These are phyloP conservation scores for Hylaeus volcanicus DNA, from an alignment of 1,140 invertebrate species.

Conservation along the genomic window DNA sequence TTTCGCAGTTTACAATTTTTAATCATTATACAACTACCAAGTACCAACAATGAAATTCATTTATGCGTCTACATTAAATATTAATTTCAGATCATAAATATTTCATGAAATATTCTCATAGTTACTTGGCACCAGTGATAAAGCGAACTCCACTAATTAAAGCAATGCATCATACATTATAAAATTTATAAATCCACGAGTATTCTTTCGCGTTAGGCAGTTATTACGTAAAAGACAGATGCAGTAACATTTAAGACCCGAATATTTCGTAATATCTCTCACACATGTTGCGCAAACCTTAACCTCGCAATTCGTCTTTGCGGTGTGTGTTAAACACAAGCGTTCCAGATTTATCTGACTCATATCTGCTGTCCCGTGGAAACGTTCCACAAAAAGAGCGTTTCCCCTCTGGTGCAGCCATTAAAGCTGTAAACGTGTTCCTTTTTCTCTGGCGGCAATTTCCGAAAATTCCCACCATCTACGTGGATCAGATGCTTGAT, in stretches of 20 bases:
- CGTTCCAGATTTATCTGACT: constrained; percentile 76
- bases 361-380: constrained; percentile 69
- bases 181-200: background rate
- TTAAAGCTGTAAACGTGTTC: constrained; percentile 75
- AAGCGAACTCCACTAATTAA: too few relatives aligned
- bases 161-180: background rate
- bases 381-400: constrained; percentile 44
- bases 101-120: too few relatives aligned
- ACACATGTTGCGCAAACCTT: constrained; percentile 59
- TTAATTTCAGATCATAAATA: too few relatives aligned
- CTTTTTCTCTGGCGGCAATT: constrained; percentile 70
- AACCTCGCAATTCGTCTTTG: constrained; percentile 51
- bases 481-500: constrained; percentile 50
- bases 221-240: background rate
- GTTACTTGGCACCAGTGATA: too few relatives aligned
- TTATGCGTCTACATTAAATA: too few relatives aligned
- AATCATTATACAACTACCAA: too few relatives aligned
- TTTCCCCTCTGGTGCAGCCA: constrained; percentile 48
- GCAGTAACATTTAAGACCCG: background rate
- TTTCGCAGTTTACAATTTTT: too few relatives aligned
- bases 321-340: constrained; percentile 70
- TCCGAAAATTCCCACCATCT: constrained; percentile 59
- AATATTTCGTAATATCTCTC: constrained; percentile 55
- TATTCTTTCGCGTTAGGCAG: background rate
- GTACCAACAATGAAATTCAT: too few relatives aligned